Conservation (phyloP, 2,797 vertebrate genomes). For the Lycodopsis pacificus region DNA sequence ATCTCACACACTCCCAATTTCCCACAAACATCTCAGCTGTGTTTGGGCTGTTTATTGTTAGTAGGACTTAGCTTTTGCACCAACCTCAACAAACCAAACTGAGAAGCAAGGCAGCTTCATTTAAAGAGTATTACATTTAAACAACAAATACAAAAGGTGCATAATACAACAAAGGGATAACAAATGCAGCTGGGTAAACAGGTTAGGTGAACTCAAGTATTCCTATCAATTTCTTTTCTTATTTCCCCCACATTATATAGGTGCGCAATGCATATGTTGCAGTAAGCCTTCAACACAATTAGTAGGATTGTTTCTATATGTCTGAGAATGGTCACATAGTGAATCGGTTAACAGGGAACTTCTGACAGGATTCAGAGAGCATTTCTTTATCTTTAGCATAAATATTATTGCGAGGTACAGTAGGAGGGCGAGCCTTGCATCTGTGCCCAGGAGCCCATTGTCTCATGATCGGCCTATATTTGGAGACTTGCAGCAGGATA, state of each 20-base stretch:
- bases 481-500: neutral
- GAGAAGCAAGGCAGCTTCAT: neutral
- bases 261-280: neutral
- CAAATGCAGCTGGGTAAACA: neutral
- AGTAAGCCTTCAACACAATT: neutral
- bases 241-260: no score
- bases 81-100: neutral
- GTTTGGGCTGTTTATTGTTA: slow-evolving; percentile 52
- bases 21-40: slow-evolving; percentile 66
- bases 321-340: neutral
- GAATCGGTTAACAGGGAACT: neutral
- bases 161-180: neutral
- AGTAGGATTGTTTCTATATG: no score
- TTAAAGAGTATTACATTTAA: neutral
- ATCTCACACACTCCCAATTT: slow-evolving; percentile 39
- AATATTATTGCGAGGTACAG: neutral
- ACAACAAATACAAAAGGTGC: neutral
- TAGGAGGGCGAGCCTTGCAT: no score
- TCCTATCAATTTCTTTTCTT: no score
- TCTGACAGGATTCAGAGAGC: neutral
- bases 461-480: neutral
- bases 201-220: neutral
- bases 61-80: slow-evolving; percentile 49
- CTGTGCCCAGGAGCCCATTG: neutral
- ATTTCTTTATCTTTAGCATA: neutral